Base-by-base conservation (phyloP, 2,888 invertebrate species). In the Monopis laevigella region DNA sequence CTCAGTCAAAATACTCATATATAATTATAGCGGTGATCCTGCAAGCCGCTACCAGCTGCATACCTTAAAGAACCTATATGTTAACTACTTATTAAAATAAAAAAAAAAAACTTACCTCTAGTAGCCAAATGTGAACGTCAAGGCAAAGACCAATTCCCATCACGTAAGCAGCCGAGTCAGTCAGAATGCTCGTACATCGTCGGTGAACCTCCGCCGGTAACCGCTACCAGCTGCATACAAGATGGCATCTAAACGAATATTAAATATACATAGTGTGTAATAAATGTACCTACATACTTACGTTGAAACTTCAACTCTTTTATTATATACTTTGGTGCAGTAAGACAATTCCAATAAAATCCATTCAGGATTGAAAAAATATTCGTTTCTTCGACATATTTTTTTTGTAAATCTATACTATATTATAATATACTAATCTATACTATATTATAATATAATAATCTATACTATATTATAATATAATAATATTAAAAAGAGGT, bases 161-260 rank as follows among this genome's bases (percentile, higher is more conserved):
- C 42, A 42, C 42, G 42, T 42, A 42, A 29, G 40, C 28, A 14
- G 40, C 32, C 21, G 18, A 36, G 38, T 42, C 42, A 38, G 38
- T 35, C 16, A 35, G 35, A 35, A 41, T 36, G 29, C 42, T 18
- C 18, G 26, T 14, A n/a, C 34, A 32, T 24, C 30, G 18, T 32
- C 14, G 32, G 32, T 32, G 32, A 10, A 32, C 32, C 32, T 14
- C 32, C n/a, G 16, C 16, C 11, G 32, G 32, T 17, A 32, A 4
- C 14, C 17, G 14, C 32, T 10, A 32, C 32, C 16, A 12, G 13
- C 29, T 29, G 32, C 32, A 32, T 17, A 17, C 17, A 14, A 10
- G 32, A 17, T 32, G 14, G 13, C 13, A 2, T 14, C 32, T 32
- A 17, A 17, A 17, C 6, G 32, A 32, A 32, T 32, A 4, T 32